Conservation (phyloP, 2,113 vertebrate genomes). For the Megaceryle maxima region DNA sequence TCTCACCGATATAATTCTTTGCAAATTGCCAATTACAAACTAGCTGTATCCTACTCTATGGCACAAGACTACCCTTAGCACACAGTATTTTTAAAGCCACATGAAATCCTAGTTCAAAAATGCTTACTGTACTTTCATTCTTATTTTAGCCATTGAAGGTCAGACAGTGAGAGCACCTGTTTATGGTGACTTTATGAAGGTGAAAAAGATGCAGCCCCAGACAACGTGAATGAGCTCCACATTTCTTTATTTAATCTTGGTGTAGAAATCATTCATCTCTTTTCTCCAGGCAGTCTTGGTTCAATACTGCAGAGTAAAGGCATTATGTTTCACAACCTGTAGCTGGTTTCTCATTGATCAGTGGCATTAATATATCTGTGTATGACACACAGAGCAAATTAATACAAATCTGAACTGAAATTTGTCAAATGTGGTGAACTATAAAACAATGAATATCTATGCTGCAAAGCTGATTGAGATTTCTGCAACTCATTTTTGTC, state of each 20-base stretch:
- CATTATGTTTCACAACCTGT: slow-evolving; percentile 20
- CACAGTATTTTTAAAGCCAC: background rate
- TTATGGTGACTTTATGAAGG: background rate
- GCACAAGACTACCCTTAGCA: background rate
- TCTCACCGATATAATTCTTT: background rate
- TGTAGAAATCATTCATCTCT: slow-evolving; percentile 18
- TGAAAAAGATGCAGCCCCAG: slow-evolving; percentile 2
- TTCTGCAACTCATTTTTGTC: background rate
- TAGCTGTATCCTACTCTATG: background rate
- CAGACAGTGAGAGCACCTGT: background rate
- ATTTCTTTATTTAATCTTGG: slow-evolving; percentile 26
- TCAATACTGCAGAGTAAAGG: background rate
- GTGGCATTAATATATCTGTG: background rate
- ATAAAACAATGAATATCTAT: background rate
- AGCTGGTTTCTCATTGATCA: slow-evolving; percentile 34
- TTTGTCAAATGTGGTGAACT: background rate
- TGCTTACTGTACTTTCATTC: background rate
- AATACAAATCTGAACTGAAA: slow-evolving; percentile 34
- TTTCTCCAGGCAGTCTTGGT: background rate
- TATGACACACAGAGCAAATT: slow-evolving; percentile 14
- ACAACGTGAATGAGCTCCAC: background rate
- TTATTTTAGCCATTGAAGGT: slow-evolving; percentile 2
- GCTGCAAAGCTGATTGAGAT: background rate
- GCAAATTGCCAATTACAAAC: background rate
- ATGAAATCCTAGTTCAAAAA: background rate